Conservation (phyloP, 2,113 vertebrate species). For the Willisornis vidua region DNA sequence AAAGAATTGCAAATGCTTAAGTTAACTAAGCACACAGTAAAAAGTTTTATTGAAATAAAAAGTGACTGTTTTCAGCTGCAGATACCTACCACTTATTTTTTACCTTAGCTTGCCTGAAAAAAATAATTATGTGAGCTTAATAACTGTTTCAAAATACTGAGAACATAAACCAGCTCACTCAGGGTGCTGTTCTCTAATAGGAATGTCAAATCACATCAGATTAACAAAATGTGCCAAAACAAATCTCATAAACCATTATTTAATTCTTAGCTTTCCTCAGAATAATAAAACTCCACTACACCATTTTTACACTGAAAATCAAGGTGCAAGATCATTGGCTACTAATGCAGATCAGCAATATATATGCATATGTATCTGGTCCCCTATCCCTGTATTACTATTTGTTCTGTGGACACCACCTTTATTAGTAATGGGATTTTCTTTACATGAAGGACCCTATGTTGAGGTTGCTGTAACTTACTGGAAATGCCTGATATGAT, state of each 20-base stretch:
- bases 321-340: neutral
- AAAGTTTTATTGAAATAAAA: slow-evolving; percentile 30
- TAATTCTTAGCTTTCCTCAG: neutral
- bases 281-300: neutral
- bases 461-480: neutral
- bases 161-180: neutral
- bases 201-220: neutral
- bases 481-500: neutral
- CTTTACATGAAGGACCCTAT: neutral
- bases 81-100: neutral
- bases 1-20: slow-evolving; percentile 40
- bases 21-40: slow-evolving; percentile 33
- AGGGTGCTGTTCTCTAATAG: neutral
- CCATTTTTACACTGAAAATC: neutral
- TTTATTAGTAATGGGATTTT: neutral
- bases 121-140: neutral
- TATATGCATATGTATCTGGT: neutral
- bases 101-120: neutral
- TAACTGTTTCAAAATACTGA: neutral
- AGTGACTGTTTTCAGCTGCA: neutral
- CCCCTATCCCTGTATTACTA: neutral
- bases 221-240: neutral
- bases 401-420: neutral
- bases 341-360: neutral
- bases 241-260: neutral